Evolutionary conservation across 2,888 invertebrate species (phyloP), one percentile per base, ranked within the genome.

Genomic region (Limnephilus auricula): DNA sequence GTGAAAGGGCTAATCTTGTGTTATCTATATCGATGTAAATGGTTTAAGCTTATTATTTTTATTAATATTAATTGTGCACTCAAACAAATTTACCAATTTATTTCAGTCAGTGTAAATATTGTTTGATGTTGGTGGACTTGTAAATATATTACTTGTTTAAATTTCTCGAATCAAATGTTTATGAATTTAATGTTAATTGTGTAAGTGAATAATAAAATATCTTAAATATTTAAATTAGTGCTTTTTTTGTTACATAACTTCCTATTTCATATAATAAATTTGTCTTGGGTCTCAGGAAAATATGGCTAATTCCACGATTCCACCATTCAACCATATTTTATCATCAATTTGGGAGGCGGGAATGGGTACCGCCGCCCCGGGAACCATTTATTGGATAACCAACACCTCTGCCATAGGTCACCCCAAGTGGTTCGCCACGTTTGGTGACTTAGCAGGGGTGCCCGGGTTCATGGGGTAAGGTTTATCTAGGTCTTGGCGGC

Each of bases 171-270:
- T 85, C 30, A 85, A 40, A 85, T 85, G 85, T 85, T 85, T 85
- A 85, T 85, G n/a, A 85, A 85, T 85, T 15, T 40, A 85, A 40
- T 85, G n/a, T 85, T 85, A 37, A 40, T 85, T 40, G 40, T 85
- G 30, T 85, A 40, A 85, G 40, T 85, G 40, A 85, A 85, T 40
- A 85, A 85, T 85, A 85, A 85, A 85, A 82, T 82, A 32, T 82
- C 85, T 85, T 45, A 30, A 40, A 85, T n/a, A 84, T 80, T 37
- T 85, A 85, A 10, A 30, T 32, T 10, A 25, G 85, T n/a, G 1
- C 10, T 85, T 85, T 45, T 85, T 40, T 40, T 40, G 13, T 34
- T 34, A 34, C 34, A 34, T 34, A 34, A 4, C 34, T 5, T 4
- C 5, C 37, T 10, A 34, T 34, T 34, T 34, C 34, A 34, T 34